Evolutionary conservation across 2,113 vertebrate genomes (phyloP).

Genomic region (Hirundichthys speculiger): DNA sequence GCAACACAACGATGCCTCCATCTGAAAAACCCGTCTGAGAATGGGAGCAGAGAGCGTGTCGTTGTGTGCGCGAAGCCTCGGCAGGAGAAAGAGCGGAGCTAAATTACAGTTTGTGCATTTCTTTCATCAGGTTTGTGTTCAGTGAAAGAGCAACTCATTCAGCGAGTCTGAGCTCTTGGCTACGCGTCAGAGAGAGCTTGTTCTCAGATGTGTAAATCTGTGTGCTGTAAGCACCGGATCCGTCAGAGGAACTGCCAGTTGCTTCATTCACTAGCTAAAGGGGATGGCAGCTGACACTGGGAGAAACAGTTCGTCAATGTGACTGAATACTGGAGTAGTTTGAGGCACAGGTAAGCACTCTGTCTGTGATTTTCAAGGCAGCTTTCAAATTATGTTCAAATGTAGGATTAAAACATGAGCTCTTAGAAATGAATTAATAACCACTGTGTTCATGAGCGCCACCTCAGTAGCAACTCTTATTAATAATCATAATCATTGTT

Average conservation of each 20-base stretch:
- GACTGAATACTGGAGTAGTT: conserved; percentile 36
- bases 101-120: conserved; percentile 53
- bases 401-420: too few relatives aligned
- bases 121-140: conserved; percentile 56
- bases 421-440: too few relatives aligned
- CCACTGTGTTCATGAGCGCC: too few relatives aligned
- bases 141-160: conserved; percentile 45
- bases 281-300: conserved; percentile 27
- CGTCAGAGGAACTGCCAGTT: conserved; percentile 23
- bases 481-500: too few relatives aligned
- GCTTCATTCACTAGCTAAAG: conserved; percentile 47
- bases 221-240: conserved; percentile 52
- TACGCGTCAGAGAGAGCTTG: conserved; percentile 47
- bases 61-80: conserved; percentile 3
- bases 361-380: too few relatives aligned
- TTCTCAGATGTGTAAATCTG: conserved; percentile 57
- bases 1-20: conserved; percentile 67
- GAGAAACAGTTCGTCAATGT: conserved; percentile 40
- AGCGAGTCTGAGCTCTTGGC: conserved; percentile 46
- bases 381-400: too few relatives aligned
- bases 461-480: too few relatives aligned
- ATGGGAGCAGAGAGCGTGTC: conserved; percentile 6
- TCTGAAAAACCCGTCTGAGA: conserved; percentile 54
- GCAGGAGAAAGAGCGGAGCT: conserved; percentile 21
- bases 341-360: conserved; percentile 2